These are phyloP conservation scores for Pteronura brasiliensis DNA, from an alignment of 2,113 vertebrate species.

Conservation along the genomic window DNA sequence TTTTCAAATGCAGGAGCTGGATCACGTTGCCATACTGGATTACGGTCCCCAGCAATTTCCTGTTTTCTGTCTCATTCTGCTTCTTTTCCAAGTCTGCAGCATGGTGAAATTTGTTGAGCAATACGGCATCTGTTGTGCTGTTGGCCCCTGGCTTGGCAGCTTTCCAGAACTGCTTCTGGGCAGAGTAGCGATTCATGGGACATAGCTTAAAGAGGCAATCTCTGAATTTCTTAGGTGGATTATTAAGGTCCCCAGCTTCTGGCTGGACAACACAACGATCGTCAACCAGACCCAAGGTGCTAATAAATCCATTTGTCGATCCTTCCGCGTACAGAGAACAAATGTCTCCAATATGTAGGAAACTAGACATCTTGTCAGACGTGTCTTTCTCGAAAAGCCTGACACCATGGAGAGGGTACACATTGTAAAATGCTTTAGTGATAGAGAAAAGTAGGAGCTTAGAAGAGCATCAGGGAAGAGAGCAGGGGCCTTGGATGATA, in stretches of 20 bases:
- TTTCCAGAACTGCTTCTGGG: slow-evolving; percentile 99
- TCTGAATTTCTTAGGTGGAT: no score
- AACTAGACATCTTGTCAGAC: slow-evolving; percentile 99
- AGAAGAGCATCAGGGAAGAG: neutral
- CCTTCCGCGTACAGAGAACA: slow-evolving; percentile 99
- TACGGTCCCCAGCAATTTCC: no score
- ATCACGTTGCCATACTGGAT: no score
- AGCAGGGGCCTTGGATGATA: neutral
- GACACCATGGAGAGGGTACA: neutral
- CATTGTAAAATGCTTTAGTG: neutral
- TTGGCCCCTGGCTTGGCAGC: slow-evolving; percentile 97
- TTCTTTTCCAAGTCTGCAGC: no score
- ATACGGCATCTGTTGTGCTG: slow-evolving; percentile 94
- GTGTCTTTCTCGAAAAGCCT: slow-evolving; percentile 86
- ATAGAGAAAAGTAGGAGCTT: neutral
- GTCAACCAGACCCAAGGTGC: slow-evolving; percentile 99
- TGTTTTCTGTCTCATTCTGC: no score
- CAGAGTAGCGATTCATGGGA: slow-evolving; percentile 99
- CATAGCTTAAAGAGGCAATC: slow-evolving; percentile 99
- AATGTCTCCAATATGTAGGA: slow-evolving; percentile 99
- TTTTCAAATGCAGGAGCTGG: no score
- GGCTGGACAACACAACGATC: no score
- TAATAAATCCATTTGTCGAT: slow-evolving; percentile 98
- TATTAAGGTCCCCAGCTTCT: no score
- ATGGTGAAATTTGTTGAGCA: slow-evolving; percentile 97